Conservation (phyloP, 2,113 vertebrate genomes). For the Campylomormyrus tamandua region DNA sequence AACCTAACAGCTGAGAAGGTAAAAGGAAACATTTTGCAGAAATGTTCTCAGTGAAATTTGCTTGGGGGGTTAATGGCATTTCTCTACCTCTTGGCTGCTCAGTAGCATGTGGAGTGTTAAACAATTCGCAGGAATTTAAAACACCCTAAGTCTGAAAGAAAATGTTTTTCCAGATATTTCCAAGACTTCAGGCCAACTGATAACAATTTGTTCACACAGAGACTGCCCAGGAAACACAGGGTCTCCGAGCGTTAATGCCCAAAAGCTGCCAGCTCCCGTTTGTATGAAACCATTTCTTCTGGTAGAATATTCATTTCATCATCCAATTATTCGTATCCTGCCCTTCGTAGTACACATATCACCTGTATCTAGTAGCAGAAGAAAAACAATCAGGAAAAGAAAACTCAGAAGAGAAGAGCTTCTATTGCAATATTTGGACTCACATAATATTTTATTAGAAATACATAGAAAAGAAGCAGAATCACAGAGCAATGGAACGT, state of each 20-base stretch:
- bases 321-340: neutral
- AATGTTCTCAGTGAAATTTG: neutral
- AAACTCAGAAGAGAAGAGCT: neutral
- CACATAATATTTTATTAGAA: slow-evolving; percentile 25
- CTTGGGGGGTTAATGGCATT: neutral
- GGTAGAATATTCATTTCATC: neutral
- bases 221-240: neutral
- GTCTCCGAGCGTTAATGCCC: neutral
- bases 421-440: neutral
- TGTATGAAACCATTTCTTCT: neutral
- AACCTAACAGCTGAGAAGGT: neutral
- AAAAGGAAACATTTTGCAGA: neutral
- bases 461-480: slow-evolving; percentile 23
- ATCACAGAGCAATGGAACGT: slow-evolving; percentile 1
- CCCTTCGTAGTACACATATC: neutral
- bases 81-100: neutral
- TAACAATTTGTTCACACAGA: neutral
- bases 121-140: neutral
- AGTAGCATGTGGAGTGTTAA: neutral
- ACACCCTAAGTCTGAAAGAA: neutral
- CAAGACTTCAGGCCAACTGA: neutral
- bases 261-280: neutral
- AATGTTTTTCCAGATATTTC: neutral
- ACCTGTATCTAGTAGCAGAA: neutral
- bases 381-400: neutral